These are phyloP conservation scores for Bovichtus variegatus DNA, from an alignment of 2,797 vertebrate genomes.

Conservation along the genomic window DNA sequence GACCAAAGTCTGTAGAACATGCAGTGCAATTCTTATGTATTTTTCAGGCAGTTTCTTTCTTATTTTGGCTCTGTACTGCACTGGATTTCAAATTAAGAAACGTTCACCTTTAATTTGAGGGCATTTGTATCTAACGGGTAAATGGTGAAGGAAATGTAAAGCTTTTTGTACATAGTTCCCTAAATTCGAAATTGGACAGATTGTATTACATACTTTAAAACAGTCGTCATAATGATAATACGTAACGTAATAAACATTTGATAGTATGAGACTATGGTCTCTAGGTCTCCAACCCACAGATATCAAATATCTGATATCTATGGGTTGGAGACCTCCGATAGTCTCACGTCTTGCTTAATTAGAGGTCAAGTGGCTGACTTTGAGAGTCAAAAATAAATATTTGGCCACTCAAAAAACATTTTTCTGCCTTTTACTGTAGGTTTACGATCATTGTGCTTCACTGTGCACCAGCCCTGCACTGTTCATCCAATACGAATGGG, in stretches of 20 bases:
- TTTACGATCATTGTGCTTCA: not conserved
- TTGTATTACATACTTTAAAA: not conserved
- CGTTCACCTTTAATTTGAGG: not conserved
- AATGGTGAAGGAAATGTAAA: not conserved
- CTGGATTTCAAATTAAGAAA: not conserved
- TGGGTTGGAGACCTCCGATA: not conserved
- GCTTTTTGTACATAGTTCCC: not conserved
- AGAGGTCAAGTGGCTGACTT: not conserved
- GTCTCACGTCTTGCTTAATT: not conserved
- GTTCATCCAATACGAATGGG: not conserved
- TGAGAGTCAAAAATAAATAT: not conserved
- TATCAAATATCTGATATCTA: not conserved
- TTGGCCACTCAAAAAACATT: not conserved
- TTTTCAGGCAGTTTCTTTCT: not conserved
- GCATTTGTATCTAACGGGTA: not conserved
- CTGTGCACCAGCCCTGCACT: not conserved
- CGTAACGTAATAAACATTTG: not conserved
- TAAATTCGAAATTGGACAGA: not conserved
- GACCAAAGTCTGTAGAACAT: not conserved
- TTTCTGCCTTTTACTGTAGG: not conserved
- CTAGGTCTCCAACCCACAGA: not conserved
- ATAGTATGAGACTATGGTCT: no score
- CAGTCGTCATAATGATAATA: not conserved
- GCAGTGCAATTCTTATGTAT: not conserved
- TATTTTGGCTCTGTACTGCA: not conserved